These are phyloP conservation scores for Lucifuga dentata DNA, from an alignment of 2,113 vertebrate species.

Conservation along the genomic window DNA sequence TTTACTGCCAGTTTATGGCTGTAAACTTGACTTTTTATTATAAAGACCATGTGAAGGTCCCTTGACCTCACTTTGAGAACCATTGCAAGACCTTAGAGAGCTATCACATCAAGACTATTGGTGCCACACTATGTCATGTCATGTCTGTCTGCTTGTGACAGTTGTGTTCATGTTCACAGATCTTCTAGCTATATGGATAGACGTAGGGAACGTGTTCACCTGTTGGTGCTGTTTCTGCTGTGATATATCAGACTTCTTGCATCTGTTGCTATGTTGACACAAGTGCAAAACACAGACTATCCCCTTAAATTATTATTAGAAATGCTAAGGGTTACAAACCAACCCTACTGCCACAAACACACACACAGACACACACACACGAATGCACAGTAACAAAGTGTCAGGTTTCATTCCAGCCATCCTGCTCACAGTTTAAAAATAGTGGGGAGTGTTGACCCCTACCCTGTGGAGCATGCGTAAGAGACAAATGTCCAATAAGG, in stretches of 20 bases:
- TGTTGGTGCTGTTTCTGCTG: slow-evolving; percentile 15
- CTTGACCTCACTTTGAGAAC: not conserved
- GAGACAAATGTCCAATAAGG: slow-evolving; percentile 51
- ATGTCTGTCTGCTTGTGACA: slow-evolving; percentile 19
- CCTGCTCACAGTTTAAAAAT: slow-evolving; percentile 72
- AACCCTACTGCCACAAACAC: slow-evolving; percentile 8
- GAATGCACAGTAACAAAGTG: slow-evolving; percentile 58
- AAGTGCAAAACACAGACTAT: not conserved
- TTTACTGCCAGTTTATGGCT: not conserved
- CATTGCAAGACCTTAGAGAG: slow-evolving; percentile 8
- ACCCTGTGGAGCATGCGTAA: slow-evolving; percentile 57
- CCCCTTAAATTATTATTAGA: slow-evolving; percentile 1
- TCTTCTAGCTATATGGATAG: slow-evolving; percentile 13
- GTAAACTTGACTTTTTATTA: too few relatives aligned
- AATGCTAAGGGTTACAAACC: slow-evolving; percentile 14
- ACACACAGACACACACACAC: slow-evolving; percentile 14
- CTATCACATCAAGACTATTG: slow-evolving; percentile 10
- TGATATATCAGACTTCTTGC: slow-evolving; percentile 1
- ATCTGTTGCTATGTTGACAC: too few relatives aligned
- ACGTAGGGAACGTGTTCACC: slow-evolving; percentile 30
- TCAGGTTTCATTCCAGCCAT: slow-evolving; percentile 74
- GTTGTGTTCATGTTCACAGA: slow-evolving; percentile 20
- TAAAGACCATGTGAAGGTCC: not conserved
- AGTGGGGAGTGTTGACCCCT: slow-evolving; percentile 60
- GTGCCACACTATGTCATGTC: slow-evolving; percentile 1